Evolutionary conservation across 2,888 invertebrate species (phyloP).

Genomic region (Chironomus riparius): DNA sequence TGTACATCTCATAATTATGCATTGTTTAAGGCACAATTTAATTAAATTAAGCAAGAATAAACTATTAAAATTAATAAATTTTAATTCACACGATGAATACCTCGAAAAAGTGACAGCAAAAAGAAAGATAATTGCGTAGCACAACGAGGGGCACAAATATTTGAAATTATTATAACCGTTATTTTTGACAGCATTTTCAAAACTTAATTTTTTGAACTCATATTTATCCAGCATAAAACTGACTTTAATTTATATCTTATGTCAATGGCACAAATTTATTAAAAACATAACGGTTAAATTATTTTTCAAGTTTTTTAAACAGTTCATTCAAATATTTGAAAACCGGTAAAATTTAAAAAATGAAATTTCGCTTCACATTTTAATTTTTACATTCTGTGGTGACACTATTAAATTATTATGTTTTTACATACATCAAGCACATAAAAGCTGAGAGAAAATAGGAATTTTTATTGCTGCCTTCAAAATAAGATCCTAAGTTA

Average conservation of each 20-base stretch:
- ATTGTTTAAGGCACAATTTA: background rate
- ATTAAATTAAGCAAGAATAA: background rate
- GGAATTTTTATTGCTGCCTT: background rate
- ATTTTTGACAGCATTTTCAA: background rate
- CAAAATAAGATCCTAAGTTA: background rate
- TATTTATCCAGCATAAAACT: no score
- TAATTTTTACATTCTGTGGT: background rate
- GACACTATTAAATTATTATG: background rate
- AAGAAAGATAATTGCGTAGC: background rate
- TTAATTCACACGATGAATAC: background rate
- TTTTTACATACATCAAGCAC: background rate
- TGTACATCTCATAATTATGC: no score
- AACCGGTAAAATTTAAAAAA: no score
- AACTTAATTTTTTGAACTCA: no score
- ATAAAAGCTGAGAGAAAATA: no score
- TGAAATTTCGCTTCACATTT: no score
- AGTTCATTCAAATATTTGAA: no score
- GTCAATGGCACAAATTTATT: no score
- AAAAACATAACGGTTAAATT: no score
- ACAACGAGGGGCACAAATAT: background rate
- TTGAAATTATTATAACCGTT: no score
- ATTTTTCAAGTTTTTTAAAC: no score
- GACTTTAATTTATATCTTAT: no score
- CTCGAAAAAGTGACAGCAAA: slow-evolving; percentile 2
- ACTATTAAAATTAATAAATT: slow-evolving; percentile 6